A percentile compares a stretch with the other conserved stretches of the same genome.
Evolutionary conservation across 2,113 vertebrate species (phyloP).

Genomic region (Charadrius vociferus): DNA sequence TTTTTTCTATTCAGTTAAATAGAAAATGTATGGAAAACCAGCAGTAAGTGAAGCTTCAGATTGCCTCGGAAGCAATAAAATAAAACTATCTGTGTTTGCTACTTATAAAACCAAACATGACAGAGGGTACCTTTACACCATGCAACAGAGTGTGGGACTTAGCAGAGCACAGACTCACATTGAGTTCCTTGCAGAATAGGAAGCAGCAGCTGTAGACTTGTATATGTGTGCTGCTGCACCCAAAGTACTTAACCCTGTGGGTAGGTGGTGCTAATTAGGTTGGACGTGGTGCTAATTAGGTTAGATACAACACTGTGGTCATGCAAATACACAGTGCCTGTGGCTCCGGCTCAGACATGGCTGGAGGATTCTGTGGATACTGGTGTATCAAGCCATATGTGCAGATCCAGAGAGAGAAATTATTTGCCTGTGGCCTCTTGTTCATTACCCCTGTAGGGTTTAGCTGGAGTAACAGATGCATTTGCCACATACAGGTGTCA

Average conservation of each 20-base stretch:
- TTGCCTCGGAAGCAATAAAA: not conserved
- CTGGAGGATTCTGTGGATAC: not conserved
- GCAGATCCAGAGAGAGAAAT: not conserved
- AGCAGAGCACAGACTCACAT: not conserved
- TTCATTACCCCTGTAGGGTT: not conserved
- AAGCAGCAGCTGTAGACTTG: not conserved
- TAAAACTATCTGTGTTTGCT: not conserved
- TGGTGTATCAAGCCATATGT: not conserved
- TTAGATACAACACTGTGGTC: not conserved
- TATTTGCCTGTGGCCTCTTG: not conserved
- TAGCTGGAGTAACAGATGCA: not conserved
- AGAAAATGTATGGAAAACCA: not conserved
- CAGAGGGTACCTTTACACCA: not conserved
- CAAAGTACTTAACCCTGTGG: constrained; percentile 42
- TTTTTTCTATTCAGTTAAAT: not conserved
- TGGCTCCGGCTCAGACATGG: not conserved
- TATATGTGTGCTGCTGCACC: not conserved
- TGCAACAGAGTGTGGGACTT: not conserved
- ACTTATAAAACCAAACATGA: not conserved
- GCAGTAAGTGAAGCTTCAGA: not conserved
- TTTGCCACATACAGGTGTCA: not conserved
- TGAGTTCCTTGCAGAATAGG: not conserved
- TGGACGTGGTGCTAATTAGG: constrained; percentile 29
- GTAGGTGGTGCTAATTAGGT: constrained; percentile 48
- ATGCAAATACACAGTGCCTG: not conserved